Evolutionary conservation across 2,113 vertebrate genomes (phyloP), one percentile per base, ranked within the genome.

Genomic region (Dicerorhinus sumatrensis): DNA sequence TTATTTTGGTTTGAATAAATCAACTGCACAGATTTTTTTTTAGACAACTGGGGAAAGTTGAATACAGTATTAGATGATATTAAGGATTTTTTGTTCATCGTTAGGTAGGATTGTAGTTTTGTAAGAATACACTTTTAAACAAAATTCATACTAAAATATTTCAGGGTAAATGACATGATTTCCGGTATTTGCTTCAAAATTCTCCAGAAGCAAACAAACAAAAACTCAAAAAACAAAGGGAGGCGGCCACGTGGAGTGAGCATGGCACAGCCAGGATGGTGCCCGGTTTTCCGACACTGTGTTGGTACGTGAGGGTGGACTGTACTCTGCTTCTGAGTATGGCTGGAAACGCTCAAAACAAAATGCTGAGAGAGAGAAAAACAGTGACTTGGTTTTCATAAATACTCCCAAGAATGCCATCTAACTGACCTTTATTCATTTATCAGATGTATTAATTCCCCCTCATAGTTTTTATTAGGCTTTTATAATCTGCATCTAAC

Each of bases 301-400:
- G 8, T 12, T 17, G 63, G 27, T 7, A 9, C 6, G 1, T 0
- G 1, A 85, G n/a, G 21, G 14, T 11, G 62, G 31, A 46, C 20
- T 80, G 13, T 10, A 2, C 51, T 58, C 60, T 54, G 25, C 31
- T 51, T 76, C 20, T 8, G 20, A 86, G 39, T 3, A 31, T 17
- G 42, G 17, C 51, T 93, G 73, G 25, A 46, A 46, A 86, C 29
- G 36, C 65, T 72, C 69, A 39, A 14, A 58, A 54, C 3, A 51
- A 90, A 73, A 87, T 16, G 10, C 80, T 33, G 3, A 58, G 25
- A 65, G n/a, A 20, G 33, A n/a, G 18, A 39, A 18, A 12, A 18
- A 29, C 56, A 17, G 72, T 70, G 96, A 94, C 51, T 81, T 94
- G 76, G 62, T 93, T 76, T 93, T 73, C 46, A 18, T 65, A 77